Evolutionary conservation across 2,888 invertebrate species (phyloP).

Genomic region (Rhorus exstirpatorius): DNA sequence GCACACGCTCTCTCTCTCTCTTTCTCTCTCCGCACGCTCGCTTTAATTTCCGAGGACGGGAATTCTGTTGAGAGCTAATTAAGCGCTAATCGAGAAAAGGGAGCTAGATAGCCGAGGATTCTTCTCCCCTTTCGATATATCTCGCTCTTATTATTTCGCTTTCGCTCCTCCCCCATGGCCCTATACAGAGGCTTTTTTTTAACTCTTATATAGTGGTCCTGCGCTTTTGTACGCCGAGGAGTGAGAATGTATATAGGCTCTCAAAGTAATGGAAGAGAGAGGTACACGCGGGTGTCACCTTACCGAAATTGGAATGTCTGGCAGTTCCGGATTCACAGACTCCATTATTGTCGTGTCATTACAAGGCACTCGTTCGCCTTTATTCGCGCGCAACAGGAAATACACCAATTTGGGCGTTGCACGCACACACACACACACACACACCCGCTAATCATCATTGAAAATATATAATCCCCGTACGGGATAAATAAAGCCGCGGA

Average conservation of each 20-base stretch:
- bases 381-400: slow-evolving; percentile 20
- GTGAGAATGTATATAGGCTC: neutral
- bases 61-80: slow-evolving; percentile 62
- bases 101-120: slow-evolving; percentile 36
- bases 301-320: slow-evolving; percentile 49
- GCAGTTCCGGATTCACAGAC: slow-evolving; percentile 44
- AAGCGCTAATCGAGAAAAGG: slow-evolving; percentile 62
- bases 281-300: slow-evolving; percentile 44
- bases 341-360: slow-evolving; percentile 32
- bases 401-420: slow-evolving; percentile 25
- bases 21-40: neutral
- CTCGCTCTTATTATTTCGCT: neutral
- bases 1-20: neutral
- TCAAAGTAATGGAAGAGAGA: neutral
- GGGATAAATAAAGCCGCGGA: too few relatives aligned
- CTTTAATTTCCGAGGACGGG: slow-evolving; percentile 5
- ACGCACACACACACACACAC: too few relatives aligned
- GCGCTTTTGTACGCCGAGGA: neutral
- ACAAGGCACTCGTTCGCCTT: neutral
- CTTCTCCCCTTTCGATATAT: slow-evolving; percentile 7
- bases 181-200: neutral
- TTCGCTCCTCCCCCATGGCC: neutral
- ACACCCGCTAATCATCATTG: too few relatives aligned
- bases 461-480: too few relatives aligned
- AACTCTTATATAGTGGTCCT: neutral